Conservation (phyloP, 1,140 invertebrate species). For the Ceratosolen fusciceps region DNA sequence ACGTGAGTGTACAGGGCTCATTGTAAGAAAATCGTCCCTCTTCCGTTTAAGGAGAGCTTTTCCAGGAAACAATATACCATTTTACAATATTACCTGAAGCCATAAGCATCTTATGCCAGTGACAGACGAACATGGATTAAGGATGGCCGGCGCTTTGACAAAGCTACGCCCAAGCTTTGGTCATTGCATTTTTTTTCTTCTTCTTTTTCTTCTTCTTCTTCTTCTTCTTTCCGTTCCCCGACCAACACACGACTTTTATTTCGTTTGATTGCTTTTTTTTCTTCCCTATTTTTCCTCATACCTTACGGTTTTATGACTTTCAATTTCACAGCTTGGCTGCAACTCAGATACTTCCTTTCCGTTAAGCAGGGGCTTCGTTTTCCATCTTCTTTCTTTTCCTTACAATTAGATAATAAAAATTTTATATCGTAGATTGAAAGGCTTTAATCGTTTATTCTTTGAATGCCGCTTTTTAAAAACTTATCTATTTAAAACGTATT, state of each 20-base stretch:
- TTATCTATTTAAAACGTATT: no score
- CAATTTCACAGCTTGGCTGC: not conserved
- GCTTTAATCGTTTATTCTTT: no score
- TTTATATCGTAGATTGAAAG: not conserved
- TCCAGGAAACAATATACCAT: slow-evolving; percentile 51
- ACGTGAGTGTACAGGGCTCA: slow-evolving; percentile 22
- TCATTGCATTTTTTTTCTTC: slow-evolving; percentile 39
- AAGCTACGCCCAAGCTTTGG: not conserved
- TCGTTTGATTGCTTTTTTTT: not conserved
- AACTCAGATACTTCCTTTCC: not conserved
- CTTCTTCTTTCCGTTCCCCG: no score
- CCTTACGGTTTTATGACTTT: no score
- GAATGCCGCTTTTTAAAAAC: no score
- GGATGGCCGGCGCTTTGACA: slow-evolving; percentile 43
- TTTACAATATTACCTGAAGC: slow-evolving; percentile 65
- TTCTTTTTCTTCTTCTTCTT: no score
- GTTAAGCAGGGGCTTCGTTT: not conserved
- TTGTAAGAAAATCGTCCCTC: slow-evolving; percentile 14
- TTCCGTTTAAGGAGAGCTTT: slow-evolving; percentile 38
- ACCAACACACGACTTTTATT: not conserved
- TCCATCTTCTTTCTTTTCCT: not conserved
- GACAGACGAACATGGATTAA: slow-evolving; percentile 58
- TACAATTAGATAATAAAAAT: slow-evolving; percentile 5
- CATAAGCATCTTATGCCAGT: slow-evolving; percentile 57
- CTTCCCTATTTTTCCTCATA: no score